Evolutionary conservation across 2,888 invertebrate genomes (phyloP).

Genomic region (Plebejus melissa): DNA sequence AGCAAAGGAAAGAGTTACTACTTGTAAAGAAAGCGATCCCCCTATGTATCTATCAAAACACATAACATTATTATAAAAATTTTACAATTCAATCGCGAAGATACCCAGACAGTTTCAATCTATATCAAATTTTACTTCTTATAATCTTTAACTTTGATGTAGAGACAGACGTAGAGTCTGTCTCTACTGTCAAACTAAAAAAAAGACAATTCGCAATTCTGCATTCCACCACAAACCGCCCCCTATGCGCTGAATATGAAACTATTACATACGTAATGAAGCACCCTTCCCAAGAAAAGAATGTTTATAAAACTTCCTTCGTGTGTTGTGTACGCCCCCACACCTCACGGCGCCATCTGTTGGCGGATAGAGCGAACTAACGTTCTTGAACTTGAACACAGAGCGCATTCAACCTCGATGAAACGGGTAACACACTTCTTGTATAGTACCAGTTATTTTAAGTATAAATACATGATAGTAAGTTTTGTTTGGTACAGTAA

Average conservation of each 20-base stretch:
- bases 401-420: constrained; percentile 18
- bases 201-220: not conserved
- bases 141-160: too few relatives aligned
- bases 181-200: not conserved
- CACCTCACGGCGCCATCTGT: constrained; percentile 56
- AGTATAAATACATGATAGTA: not conserved
- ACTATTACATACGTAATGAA: constrained; percentile 62
- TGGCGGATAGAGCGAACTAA: constrained; percentile 52
- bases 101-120: too few relatives aligned
- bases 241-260: constrained; percentile 61
- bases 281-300: constrained; percentile 50
- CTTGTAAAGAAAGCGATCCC: too few relatives aligned
- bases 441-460: not conserved
- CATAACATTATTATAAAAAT: too few relatives aligned
- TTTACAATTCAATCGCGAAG: too few relatives aligned
- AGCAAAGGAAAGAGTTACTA: too few relatives aligned
- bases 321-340: constrained; percentile 42
- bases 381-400: constrained; percentile 20
- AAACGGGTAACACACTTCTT: not conserved
- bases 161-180: too few relatives aligned
- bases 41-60: too few relatives aligned
- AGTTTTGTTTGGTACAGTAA: too few relatives aligned
- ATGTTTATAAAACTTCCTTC: constrained; percentile 63
- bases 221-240: constrained; percentile 46
- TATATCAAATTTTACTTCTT: too few relatives aligned